Conservation (phyloP, 1,140 invertebrate species). For the Babylonia areolata region DNA sequence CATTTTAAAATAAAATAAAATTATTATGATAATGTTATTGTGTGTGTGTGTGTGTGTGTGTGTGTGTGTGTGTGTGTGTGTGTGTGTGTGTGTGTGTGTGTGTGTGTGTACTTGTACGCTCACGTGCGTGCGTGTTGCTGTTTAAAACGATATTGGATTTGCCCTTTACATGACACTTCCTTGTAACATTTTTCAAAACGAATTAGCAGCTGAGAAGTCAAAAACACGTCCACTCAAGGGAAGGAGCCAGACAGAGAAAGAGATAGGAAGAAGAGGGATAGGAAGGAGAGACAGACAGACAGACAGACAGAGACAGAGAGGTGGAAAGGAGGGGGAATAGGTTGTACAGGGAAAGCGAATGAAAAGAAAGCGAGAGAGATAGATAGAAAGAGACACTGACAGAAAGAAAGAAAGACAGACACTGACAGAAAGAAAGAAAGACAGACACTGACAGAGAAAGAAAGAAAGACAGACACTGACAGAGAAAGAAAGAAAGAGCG, state of each 20-base stretch:
- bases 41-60: slow-evolving; percentile 8
- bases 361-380: not conserved
- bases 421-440: not conserved
- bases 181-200: not conserved
- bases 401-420: no score
- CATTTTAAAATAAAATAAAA: no score
- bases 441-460: not conserved
- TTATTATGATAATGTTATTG: no score
- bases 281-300: not conserved
- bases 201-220: not conserved
- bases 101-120: not conserved
- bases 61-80: slow-evolving; percentile 4
- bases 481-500: no score
- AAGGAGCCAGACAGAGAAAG: slow-evolving; percentile 70
- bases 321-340: not conserved
- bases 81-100: not conserved
- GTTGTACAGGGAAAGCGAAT: no score
- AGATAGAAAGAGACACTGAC: not conserved
- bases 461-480: not conserved
- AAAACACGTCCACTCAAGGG: not conserved
- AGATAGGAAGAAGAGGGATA: slow-evolving; percentile 86
- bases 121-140: not conserved
- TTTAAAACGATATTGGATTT: no score
- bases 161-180: not conserved
- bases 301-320: not conserved